Evolutionary conservation across 1,140 invertebrate genomes (phyloP).

Genomic region (Spodoptera litura): DNA sequence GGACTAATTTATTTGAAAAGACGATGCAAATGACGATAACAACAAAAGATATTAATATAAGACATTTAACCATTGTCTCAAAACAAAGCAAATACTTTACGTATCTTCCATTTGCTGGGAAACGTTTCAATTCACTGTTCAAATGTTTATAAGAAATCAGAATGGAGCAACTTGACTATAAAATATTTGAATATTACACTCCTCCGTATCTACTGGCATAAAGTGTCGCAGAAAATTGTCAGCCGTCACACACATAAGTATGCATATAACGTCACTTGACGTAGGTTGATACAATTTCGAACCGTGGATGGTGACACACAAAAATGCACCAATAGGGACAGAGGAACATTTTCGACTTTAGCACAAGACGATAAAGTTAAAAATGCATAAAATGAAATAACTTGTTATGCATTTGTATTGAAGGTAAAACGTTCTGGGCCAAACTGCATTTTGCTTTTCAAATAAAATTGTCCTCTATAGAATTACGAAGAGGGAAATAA

Average conservation of each 20-base stretch:
- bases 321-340: not conserved
- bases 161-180: not conserved
- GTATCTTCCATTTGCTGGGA: too few relatives aligned
- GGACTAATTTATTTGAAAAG: too few relatives aligned
- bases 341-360: too few relatives aligned
- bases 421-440: slow-evolving; percentile 14
- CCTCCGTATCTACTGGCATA: not conserved
- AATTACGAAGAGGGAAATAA: not conserved
- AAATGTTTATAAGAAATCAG: not conserved
- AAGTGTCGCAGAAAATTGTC: slow-evolving; percentile 2
- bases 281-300: slow-evolving; percentile 24
- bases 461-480: slow-evolving; percentile 5
- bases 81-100: too few relatives aligned
- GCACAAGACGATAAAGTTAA: too few relatives aligned
- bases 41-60: too few relatives aligned
- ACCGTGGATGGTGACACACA: not conserved
- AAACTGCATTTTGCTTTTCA: slow-evolving; percentile 26
- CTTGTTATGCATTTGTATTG: not conserved
- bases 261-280: slow-evolving; percentile 3
- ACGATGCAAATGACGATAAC: too few relatives aligned
- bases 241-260: not conserved
- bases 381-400: too few relatives aligned
- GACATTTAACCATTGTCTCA: too few relatives aligned
- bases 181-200: not conserved
- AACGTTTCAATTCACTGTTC: not conserved